Evolutionary conservation across 2,888 invertebrate species (phyloP).

Genomic region (Drosophila seclusa): DNA sequence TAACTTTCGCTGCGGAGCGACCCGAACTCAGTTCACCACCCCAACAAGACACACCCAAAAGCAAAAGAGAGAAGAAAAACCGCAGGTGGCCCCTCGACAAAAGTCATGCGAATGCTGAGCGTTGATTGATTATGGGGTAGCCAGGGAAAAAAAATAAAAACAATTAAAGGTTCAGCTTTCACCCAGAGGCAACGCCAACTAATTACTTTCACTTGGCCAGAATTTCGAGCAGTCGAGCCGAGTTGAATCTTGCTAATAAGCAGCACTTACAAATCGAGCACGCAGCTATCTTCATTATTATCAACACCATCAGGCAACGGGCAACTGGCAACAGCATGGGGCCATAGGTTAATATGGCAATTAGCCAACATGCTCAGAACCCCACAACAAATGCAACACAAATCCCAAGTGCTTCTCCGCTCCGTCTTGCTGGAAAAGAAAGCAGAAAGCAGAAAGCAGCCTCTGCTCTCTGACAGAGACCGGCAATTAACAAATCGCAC

Average conservation of each 20-base stretch:
- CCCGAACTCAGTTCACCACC: slow-evolving; percentile 18
- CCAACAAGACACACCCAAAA: slow-evolving; percentile 40
- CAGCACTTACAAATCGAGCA: slow-evolving; percentile 58
- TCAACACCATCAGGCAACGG: slow-evolving; percentile 39
- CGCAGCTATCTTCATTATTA: slow-evolving; percentile 47
- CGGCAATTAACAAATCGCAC: slow-evolving; percentile 46
- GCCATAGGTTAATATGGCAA: neutral
- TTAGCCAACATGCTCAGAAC: neutral
- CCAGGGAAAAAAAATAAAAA: slow-evolving; percentile 43
- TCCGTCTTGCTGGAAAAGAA: no score
- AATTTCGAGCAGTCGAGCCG: slow-evolving; percentile 48
- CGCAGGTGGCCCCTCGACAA: slow-evolving; percentile 21
- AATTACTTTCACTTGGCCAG: slow-evolving; percentile 75
- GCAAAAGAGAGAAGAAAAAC: neutral
- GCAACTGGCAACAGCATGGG: slow-evolving; percentile 27
- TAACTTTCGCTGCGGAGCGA: slow-evolving; percentile 45
- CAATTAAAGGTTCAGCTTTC: slow-evolving; percentile 78
- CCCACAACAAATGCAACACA: neutral
- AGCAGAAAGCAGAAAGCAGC: neutral
- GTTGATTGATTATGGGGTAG: slow-evolving; percentile 70
- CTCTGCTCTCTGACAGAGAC: slow-evolving; percentile 5
- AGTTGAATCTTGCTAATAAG: slow-evolving; percentile 46
- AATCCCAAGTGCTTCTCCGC: slow-evolving; percentile 8
- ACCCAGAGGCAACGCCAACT: slow-evolving; percentile 64
- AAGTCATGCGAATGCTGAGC: slow-evolving; percentile 31